Evolutionary conservation across 2,113 vertebrate species (phyloP).

Genomic region (Platanista minor): DNA sequence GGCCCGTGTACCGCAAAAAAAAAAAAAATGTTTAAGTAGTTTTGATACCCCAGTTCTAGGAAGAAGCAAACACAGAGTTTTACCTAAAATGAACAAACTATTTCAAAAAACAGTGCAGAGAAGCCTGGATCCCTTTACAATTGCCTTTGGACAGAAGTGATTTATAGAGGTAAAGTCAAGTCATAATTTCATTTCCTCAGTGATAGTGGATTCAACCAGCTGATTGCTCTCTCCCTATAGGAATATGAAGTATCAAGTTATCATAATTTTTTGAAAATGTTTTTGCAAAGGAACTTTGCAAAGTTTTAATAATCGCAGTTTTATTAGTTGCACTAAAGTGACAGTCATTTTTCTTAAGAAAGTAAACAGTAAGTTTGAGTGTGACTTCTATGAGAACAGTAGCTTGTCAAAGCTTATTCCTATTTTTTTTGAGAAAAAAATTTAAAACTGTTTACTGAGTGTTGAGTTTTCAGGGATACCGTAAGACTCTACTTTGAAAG

Average conservation of each 20-base stretch:
- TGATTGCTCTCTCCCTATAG: background rate
- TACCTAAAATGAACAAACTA: background rate
- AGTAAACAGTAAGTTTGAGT: background rate
- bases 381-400: background rate
- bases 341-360: constrained; percentile 19
- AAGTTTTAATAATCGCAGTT: background rate
- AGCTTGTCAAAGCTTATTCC: background rate
- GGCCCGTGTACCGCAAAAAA: too few relatives aligned
- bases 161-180: background rate
- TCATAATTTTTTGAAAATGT: background rate
- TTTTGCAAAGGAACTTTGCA: background rate
- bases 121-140: background rate
- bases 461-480: background rate
- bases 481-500: background rate
- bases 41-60: background rate
- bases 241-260: background rate
- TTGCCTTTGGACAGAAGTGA: background rate
- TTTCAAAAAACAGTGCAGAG: background rate
- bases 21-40: background rate
- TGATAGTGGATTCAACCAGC: background rate
- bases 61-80: background rate
- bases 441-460: background rate
- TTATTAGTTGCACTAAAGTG: background rate
- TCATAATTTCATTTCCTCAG: background rate
- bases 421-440: background rate